Conservation (phyloP, 1,140 invertebrate species). For the Procambarus clarkii region DNA sequence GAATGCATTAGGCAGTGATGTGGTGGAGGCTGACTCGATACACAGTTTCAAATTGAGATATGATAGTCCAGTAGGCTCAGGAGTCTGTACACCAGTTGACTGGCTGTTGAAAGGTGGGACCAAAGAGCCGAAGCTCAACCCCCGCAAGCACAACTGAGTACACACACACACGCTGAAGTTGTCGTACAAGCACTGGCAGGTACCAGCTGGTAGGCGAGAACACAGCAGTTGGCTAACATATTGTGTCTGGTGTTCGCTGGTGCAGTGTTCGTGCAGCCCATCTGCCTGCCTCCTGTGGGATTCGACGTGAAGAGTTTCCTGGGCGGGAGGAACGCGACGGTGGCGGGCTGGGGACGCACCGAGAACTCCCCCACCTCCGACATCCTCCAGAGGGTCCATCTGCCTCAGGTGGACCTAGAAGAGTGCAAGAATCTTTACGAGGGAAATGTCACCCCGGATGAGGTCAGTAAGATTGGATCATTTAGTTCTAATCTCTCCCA, state of each 20-base stretch:
- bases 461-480: neutral
- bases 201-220: too few species aligned
- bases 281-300: conserved; percentile 24
- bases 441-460: neutral
- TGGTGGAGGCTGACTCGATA: too few species aligned
- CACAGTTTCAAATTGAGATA: too few species aligned
- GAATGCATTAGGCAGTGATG: too few species aligned
- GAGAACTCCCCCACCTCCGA: neutral
- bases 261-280: neutral
- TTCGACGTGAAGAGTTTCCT: neutral
- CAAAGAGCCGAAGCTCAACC: too few species aligned
- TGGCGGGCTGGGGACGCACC: conserved; percentile 31
- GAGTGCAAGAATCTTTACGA: neutral
- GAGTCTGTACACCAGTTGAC: too few species aligned
- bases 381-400: neutral
- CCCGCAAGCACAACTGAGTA: too few species aligned
- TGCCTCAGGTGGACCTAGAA: conserved; percentile 3
- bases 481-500: too few species aligned
- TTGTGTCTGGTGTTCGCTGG: neutral
- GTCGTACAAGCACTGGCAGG: too few species aligned
- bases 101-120: too few species aligned
- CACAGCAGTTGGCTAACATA: neutral
- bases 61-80: too few species aligned
- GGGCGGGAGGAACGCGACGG: neutral
- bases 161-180: too few species aligned